Evolutionary conservation across 2,888 invertebrate genomes (phyloP), one percentile per base, ranked within the genome.

Genomic region (Oxytorus armatus): DNA sequence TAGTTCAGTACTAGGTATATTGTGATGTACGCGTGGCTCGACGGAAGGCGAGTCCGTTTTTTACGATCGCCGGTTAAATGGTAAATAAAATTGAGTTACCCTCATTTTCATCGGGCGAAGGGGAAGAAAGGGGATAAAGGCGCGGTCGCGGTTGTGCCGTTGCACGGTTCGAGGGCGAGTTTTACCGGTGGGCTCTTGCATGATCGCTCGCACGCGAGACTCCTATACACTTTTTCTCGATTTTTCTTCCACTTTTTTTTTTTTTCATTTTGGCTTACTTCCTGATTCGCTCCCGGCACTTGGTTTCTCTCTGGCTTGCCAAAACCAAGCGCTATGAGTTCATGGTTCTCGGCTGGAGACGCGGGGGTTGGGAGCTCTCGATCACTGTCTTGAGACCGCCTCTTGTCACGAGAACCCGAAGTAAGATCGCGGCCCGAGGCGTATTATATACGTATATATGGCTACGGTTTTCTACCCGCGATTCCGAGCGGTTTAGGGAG

Each of bases 341-440:
- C 49, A 18, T 59, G 70, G 59, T 66, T 76, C 39, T 47, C 49
- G 16, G 33, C 1, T 36, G n/a, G 49, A 21, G 18, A n/a, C 3
- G 29, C 16, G 55, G 7, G 14, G 25, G 53, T n/a, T n/a, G 29
- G 69, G 33, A 25, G 86, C 87, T 87, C 86, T 89, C 89, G 83
- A 89, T 90, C 89, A 89, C 88, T 88, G 89, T 89, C 89, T 83
- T 39, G 21, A 84, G 84, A 83, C 82, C 83, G 85, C 81, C 86
- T 84, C 87, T 85, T 85, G 88, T 86, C 88, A 86, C 85, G 86
- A 83, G 80, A 86, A 81, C 83, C 83, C 61, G 18, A 10, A 49
- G 29, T 70, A 47, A 72, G 61, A 68, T 79, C 76, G 66, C 39
- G 39, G 39, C 66, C 42, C 33, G 33, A 36, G 21, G 65, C 66